Base-by-base conservation (phyloP, 1,140 invertebrate species). In the Nephila pilipes region DNA sequence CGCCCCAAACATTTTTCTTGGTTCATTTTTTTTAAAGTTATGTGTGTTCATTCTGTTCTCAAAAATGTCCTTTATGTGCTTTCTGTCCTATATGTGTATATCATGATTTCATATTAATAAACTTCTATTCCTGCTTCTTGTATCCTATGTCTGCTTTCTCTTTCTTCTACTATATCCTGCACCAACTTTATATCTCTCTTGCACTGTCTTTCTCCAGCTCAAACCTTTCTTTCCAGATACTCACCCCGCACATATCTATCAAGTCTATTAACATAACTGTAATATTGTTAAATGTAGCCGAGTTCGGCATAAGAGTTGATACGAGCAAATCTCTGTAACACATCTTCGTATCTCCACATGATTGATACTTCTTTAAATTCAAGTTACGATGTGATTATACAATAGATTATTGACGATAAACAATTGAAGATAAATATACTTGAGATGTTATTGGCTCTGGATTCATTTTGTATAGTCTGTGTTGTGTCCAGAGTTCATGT, bases 111-210 rank as follows among this genome's bases (percentile, higher is more conserved):
- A 29, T 54, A 90, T 81, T 63, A 91, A 91, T 91, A 91, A 91
- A 91, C 36, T 90, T 91, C 79, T 91, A 46, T 63, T 83, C 89
- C 89, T 91, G 89, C 89, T 91, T 91, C 89, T 91, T 91, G 89
- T 91, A 46, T 63, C 80, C 80, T 83, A 79, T 90, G 46, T 91
- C 55, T 91, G 79, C 79, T 83, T 57, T 38, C 29, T 83, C 79
- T 91, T 32, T 90, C 75, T 80, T 58, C 54, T 90, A 79, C 69
- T 79, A n/a, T 54, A 16, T 83, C 89, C 89, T 91, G 75, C 89
- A 91, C 89, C 46, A 63, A 91, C 79, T 90, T 22, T 79, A 25
- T 14, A 54, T 36, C 54, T 29, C 87, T 91, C 32, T 91, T 63
- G 32, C 79, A 46, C 88, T 79, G 29, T 46, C 38, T 88, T 55